These are phyloP conservation scores for Alligator mississippiensis DNA, from an alignment of 2,113 vertebrate genomes.

Conservation along the genomic window DNA sequence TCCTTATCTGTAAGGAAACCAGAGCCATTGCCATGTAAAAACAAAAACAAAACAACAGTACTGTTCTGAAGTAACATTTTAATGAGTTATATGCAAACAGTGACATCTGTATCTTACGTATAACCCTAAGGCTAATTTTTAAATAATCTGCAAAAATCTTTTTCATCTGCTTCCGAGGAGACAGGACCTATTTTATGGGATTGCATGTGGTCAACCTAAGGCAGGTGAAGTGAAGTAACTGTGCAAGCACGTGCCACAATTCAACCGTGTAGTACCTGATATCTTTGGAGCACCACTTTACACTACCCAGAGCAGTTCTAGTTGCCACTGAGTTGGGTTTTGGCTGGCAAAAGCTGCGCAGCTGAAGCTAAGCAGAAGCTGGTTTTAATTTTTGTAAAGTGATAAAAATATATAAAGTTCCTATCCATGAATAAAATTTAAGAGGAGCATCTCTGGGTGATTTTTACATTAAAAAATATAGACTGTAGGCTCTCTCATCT, in stretches of 20 bases:
- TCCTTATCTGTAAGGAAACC: neutral
- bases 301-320: neutral
- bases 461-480: neutral
- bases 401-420: neutral
- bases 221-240: neutral
- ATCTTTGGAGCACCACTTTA: neutral
- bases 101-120: neutral
- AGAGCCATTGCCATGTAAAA: neutral
- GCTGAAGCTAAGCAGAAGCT: neutral
- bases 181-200: neutral
- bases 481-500: neutral
- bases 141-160: neutral
- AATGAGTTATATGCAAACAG: neutral
- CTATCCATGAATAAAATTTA: neutral
- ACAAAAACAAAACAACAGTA: neutral
- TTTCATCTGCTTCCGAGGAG: neutral
- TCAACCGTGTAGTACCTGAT: neutral
- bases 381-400: neutral
- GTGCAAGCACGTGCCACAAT: neutral
- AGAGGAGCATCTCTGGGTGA: neutral
- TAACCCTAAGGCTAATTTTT: neutral
- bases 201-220: neutral
- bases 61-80: neutral
- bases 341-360: neutral
- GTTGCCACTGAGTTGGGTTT: neutral